Conservation (phyloP, 2,797 vertebrate species). For the Glossophaga mutica region DNA sequence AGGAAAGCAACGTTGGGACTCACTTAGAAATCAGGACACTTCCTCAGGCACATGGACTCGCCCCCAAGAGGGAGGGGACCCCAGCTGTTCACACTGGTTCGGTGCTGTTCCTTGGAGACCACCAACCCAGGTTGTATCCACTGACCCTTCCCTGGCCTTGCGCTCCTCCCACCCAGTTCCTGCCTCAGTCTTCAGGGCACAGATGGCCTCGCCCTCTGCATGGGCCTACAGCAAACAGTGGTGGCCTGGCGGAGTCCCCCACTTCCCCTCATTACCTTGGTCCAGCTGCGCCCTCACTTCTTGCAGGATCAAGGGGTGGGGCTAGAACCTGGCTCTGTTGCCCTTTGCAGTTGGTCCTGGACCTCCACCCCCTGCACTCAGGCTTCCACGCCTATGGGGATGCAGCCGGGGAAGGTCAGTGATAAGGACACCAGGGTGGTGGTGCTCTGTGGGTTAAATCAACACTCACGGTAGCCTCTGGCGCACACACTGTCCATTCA, state of each 20-base stretch:
- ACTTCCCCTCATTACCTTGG: fast-evolving
- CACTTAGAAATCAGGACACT: not conserved
- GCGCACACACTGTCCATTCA: fast-evolving
- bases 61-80: not conserved
- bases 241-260: not conserved
- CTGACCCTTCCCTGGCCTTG: not conserved
- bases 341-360: not conserved
- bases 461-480: no score
- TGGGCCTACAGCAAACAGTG: fast-evolving
- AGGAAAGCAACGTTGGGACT: not conserved
- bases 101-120: not conserved
- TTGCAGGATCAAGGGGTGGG: fast-evolving
- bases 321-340: not conserved
- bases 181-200: fast-evolving
- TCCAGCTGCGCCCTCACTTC: no score
- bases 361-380: no score
- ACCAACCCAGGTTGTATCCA: not conserved
- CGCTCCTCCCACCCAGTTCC: fast-evolving
- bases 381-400: not conserved
- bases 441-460: fast-evolving
- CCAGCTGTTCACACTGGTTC: not conserved
- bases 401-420: not conserved
- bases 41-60: not conserved
- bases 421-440: not conserved
- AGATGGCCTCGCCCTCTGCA: not conserved